Evolutionary conservation across 1,140 invertebrate genomes (phyloP), one percentile per base, ranked within the genome.

Genomic region (Drosophila nikananu): DNA sequence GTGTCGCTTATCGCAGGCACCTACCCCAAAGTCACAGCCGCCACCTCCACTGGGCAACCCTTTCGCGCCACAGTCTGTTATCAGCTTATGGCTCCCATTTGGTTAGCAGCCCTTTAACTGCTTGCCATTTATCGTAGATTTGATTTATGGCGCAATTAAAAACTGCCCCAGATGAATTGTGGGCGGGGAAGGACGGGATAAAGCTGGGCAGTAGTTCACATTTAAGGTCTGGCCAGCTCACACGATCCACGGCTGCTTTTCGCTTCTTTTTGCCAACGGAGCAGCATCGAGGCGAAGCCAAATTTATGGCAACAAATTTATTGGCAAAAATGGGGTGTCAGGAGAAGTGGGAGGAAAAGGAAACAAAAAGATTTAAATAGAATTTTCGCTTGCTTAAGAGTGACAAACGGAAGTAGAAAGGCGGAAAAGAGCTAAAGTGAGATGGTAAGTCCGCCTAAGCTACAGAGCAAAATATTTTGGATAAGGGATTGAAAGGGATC

Each of bases 91-190:
- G 82, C 86, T 89, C 81, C 86, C 86, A 89, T 89, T 89, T 84
- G 86, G 84, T 90, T 89, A 89, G 84, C 86, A 89, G 86, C 86
- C 86, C 86, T 89, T 89, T 89, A 89, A 89, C 86, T 89, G 86
- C 82, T 75, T 72, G 30, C 86, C 86, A 89, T 89, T 89, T 89
- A 89, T 89, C 81, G 71, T 89, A 90, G 86, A 86, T 89, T 89
- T 89, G 86, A 89, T 89, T 89, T 89, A 89, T 89, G 86, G 75
- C 57, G 86, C 86, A 89, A 89, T 89, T 89, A 89, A 89, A 89
- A 89, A 90, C 73, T 86, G 65, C 68, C 64, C 83, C 72, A 73
- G 73, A 66, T 30, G 58, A 66, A 68, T 57, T 67, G 55, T 51
- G 58, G 37, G 48, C 25, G 39, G n/a, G 13, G 44, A 1, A 5